Conservation (phyloP, 2,797 vertebrate species). For the Salarias fasciatus region DNA sequence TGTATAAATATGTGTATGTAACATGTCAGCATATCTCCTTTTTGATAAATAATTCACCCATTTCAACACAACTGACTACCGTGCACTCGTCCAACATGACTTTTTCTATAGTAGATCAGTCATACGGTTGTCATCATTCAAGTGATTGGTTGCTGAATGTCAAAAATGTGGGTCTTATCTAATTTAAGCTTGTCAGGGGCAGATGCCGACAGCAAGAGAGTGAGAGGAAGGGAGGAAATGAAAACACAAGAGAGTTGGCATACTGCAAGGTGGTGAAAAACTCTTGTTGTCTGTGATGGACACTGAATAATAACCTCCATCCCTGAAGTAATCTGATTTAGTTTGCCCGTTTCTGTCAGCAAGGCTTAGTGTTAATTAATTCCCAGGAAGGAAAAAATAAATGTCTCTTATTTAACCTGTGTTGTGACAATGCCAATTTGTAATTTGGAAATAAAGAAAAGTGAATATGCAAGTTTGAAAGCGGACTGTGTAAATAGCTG, state of each 20-base stretch:
- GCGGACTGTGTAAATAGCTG: no score
- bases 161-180: conserved; percentile 9
- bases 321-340: conserved; percentile 22
- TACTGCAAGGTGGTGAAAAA: conserved; percentile 10
- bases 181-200: conserved; percentile 16
- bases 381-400: conserved; percentile 5
- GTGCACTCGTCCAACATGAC: background rate
- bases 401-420: conserved; percentile 8
- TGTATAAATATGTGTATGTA: background rate
- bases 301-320: conserved; percentile 32
- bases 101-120: background rate
- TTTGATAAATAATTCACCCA: conserved; percentile 9
- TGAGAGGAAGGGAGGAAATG: conserved; percentile 2
- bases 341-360: conserved; percentile 5
- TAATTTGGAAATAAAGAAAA: background rate
- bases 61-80: background rate
- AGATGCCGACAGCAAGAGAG: background rate
- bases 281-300: conserved; percentile 27
- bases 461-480: no score
- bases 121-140: conserved; percentile 22
- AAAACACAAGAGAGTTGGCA: conserved; percentile 15
- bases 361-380: conserved; percentile 29
- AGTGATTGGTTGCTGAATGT: conserved; percentile 10
- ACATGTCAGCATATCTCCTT: background rate
- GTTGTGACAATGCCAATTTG: background rate